phyloP scores from a whole-genome alignment of 2,113 vertebrate genomes.

The Glareola pratincola region DNA sequence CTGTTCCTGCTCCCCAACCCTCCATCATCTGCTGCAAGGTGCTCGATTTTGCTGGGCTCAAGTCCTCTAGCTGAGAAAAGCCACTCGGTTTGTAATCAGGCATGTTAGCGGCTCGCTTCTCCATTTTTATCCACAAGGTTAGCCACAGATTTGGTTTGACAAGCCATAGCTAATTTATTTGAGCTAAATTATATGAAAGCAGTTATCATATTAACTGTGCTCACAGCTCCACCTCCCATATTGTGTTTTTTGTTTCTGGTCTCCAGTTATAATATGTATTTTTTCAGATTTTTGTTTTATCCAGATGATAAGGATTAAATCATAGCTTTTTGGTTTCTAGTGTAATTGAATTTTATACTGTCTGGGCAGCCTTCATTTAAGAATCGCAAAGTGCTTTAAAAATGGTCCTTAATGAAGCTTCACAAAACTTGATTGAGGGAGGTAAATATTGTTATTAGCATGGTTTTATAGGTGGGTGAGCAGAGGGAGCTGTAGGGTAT shows the following conservation, averaged over 20 bases:
- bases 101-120: not conserved
- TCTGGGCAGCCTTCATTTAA: not conserved
- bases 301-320: not conserved
- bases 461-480: not conserved
- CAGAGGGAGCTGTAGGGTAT: not conserved
- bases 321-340: not conserved
- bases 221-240: not conserved
- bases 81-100: not conserved
- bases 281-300: not conserved
- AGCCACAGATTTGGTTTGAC: not conserved
- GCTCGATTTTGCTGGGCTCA: not conserved
- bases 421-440: not conserved
- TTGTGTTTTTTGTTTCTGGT: not conserved
- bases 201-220: not conserved
- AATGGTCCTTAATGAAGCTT: not conserved
- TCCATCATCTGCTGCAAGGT: not conserved
- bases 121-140: not conserved
- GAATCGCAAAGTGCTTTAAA: not conserved
- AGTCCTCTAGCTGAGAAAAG: not conserved
- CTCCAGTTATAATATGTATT: not conserved
- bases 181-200: not conserved
- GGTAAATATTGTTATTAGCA: not conserved
- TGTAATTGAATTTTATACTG: constrained; percentile 21
- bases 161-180: constrained; percentile 38
- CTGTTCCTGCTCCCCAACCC: not conserved